A percentile compares a stretch with the other conserved stretches of the same genome.
Evolutionary conservation across 2,888 invertebrate species (phyloP).

Genomic region (Lithophane socia): DNA sequence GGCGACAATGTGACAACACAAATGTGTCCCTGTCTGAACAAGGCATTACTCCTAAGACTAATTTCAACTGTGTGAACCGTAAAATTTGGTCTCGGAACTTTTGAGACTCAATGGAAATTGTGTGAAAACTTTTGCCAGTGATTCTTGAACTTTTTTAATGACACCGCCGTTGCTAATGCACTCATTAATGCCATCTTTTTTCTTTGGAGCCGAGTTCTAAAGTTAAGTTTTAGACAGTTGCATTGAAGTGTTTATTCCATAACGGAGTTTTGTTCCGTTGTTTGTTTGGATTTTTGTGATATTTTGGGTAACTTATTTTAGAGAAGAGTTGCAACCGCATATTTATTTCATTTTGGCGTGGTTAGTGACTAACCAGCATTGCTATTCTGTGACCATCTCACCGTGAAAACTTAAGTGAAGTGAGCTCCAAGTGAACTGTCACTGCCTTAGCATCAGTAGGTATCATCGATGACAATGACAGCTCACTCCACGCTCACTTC

Average conservation of each 20-base stretch:
- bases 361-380: background rate
- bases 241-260: slow-evolving; percentile 37
- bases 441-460: too few species aligned
- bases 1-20: slow-evolving; percentile 35
- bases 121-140: slow-evolving; percentile 50
- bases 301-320: background rate
- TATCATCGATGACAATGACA: too few species aligned
- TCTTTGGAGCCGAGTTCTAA: slow-evolving; percentile 18
- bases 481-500: too few species aligned
- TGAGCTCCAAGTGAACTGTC: too few species aligned
- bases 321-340: background rate
- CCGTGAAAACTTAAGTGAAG: too few species aligned
- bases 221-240: slow-evolving; percentile 27
- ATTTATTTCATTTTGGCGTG: too few species aligned
- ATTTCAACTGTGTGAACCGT: slow-evolving; percentile 58
- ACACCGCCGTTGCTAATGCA: slow-evolving; percentile 52
- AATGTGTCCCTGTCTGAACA: slow-evolving; percentile 43
- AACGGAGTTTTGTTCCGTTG: slow-evolving; percentile 23
- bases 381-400: too few species aligned
- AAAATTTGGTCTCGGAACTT: slow-evolving; percentile 59
- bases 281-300: slow-evolving; percentile 17
- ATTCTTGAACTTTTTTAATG: slow-evolving; percentile 61
- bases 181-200: slow-evolving; percentile 46
- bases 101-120: slow-evolving; percentile 46
- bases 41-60: slow-evolving; percentile 44